Evolutionary conservation across 2,797 vertebrate genomes (phyloP), one percentile per base, ranked within the genome.

Genomic region (Gallinago nigripennis): DNA sequence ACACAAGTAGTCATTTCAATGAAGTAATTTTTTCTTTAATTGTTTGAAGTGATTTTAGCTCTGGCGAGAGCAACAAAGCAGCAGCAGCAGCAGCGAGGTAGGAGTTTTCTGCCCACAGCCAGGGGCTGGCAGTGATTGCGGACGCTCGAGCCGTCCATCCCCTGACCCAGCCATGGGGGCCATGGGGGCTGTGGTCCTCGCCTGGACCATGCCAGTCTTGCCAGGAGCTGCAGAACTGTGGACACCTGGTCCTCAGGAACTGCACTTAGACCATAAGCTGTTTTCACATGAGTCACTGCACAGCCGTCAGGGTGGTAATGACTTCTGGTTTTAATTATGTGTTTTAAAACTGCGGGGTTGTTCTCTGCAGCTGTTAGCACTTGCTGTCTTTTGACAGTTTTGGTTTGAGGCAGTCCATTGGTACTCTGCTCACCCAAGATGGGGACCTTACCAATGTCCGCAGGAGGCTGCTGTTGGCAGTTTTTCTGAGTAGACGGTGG

Each of bases 101-200:
- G 30, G 51, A n/a, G 27, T 8, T 45, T 33, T 45, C 6, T 51
- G 6, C 58, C 30, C 4, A 2, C 45, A 6, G 31, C 3, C 17
- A 2, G 3, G 8, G 56, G 17, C 16, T 27, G 43, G 65, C 41
- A 20, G 65, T 2, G 65, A 11, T 8, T 5, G 6, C 1, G 12
- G 51, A 30, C 0, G 2, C 37, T 33, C 2, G 11, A 30, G 39
- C 20, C 1, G 12, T 4, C 37, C 3, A 1, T 12, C 13, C 33
- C 45, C 12, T 12, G 20, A 12, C 27, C 31, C 5, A 1, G 8
- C 1, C 39, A 35, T 35, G 35, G 12, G 14, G 37, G 46, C 46
- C 19, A 27, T 0, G 6, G 2, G 2, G 41, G 43, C 48, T 61
- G 43, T 2, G 1, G 17, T 33, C 31, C 23, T 25, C 0, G 0